Percentiles rank a stretch among this genome's conserved stretches.
Evolutionary conservation across 2,797 vertebrate species (phyloP).

Genomic region (Cossypha niveicapilla): DNA sequence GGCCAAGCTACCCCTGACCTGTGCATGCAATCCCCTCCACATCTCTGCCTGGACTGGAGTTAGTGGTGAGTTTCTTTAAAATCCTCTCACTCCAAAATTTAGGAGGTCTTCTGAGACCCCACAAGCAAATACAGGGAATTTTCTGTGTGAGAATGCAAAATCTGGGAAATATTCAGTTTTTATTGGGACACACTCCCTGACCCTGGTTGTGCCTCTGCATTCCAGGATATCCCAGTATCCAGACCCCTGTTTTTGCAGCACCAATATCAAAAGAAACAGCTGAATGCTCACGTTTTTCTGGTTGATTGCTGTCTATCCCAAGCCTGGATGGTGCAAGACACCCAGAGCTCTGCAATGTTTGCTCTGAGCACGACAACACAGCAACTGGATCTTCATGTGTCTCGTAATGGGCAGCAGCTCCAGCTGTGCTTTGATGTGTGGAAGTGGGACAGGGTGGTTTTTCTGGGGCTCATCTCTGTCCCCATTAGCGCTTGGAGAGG

Average conservation of each 20-base stretch:
- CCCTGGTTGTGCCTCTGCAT: accelerated
- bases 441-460: neutral
- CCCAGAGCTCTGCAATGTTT: neutral
- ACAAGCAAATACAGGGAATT: neutral
- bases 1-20: too few species aligned
- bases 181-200: neutral
- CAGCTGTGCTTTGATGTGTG: neutral
- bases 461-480: neutral
- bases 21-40: accelerated
- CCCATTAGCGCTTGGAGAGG: accelerated
- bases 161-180: neutral
- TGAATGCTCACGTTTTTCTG: accelerated
- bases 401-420: neutral
- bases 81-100: neutral
- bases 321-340: neutral
- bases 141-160: neutral
- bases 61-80: neutral
- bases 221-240: neutral
- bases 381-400: neutral
- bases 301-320: accelerated
- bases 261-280: neutral
- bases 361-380: accelerated
- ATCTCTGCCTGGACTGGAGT: neutral
- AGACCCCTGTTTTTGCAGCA: neutral
- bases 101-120: neutral